These are phyloP conservation scores for Betta splendens DNA, from an alignment of 2,797 vertebrate genomes.

Conservation along the genomic window DNA sequence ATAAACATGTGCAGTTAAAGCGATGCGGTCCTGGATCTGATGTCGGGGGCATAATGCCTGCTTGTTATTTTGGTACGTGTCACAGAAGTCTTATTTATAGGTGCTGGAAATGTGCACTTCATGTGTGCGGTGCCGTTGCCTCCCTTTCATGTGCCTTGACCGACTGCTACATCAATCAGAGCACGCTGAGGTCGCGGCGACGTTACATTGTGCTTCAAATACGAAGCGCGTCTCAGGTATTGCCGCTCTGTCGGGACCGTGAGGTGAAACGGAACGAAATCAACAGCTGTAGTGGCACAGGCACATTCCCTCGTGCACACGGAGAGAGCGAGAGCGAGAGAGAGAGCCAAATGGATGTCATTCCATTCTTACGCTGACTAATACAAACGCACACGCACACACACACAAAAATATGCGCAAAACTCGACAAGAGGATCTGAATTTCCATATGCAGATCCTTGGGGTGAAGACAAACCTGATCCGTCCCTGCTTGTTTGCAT, in stretches of 20 bases:
- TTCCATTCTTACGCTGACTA: conserved; percentile 29
- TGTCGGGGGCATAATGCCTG: conserved; percentile 12
- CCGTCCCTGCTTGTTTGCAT: conserved; percentile 68
- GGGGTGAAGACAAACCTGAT: conserved; percentile 50
- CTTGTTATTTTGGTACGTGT: conserved; percentile 40
- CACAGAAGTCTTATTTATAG: conserved; percentile 48
- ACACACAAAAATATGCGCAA: conserved; percentile 25
- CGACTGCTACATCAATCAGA: conserved; percentile 51
- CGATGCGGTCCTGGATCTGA: conserved; percentile 10
- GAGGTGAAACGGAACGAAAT: conserved; percentile 57
- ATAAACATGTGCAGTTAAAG: conserved; percentile 35
- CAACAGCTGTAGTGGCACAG: conserved; percentile 49
- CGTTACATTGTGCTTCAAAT: conserved; percentile 50
- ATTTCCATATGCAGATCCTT: conserved; percentile 65
- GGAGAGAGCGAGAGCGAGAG: too few relatives aligned
- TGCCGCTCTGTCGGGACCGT: conserved; percentile 14
- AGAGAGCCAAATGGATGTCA: conserved; percentile 46
- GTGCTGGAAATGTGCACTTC: conserved; percentile 30
- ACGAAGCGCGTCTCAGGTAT: conserved; percentile 55
- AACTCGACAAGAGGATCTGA: conserved; percentile 19
- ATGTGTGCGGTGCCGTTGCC: conserved; percentile 28
- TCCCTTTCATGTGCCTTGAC: conserved; percentile 33
- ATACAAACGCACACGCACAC: conserved; percentile 40
- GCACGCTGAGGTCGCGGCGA: conserved; percentile 36
- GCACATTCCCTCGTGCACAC: conserved; percentile 7